A percentile compares a stretch with the other conserved stretches of the same genome.
Conservation (phyloP, 2,113 vertebrate genomes). For the Mystacornis crossleyi region DNA sequence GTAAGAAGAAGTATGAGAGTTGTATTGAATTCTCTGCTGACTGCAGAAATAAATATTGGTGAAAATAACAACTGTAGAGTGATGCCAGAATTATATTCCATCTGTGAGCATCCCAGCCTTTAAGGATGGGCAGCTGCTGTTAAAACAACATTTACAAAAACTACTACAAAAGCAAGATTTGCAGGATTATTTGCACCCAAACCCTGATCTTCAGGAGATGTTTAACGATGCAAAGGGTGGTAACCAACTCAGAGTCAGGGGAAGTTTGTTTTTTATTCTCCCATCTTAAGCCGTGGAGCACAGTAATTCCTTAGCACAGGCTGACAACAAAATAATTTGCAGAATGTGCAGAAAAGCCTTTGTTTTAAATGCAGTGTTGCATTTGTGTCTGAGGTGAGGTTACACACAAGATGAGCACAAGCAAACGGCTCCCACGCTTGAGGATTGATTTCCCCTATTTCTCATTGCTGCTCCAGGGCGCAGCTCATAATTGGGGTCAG, state of each 20-base stretch:
- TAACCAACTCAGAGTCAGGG: neutral
- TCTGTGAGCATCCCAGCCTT: neutral
- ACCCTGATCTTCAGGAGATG: neutral
- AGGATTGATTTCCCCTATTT: constrained; percentile 9
- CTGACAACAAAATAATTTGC: neutral
- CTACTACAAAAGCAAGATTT: neutral
- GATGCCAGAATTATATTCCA: neutral
- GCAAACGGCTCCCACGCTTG: neutral
- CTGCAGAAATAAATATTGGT: neutral
- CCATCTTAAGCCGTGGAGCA: neutral
- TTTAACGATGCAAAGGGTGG: neutral
- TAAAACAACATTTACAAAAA: neutral
- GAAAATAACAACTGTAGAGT: neutral
- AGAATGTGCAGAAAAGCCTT: neutral
- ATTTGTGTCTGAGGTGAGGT: neutral
- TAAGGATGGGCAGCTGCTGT: neutral
- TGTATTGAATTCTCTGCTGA: neutral
- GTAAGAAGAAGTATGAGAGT: neutral
- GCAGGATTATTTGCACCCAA: neutral
- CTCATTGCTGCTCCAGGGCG: constrained; percentile 7
- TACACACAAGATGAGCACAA: neutral
- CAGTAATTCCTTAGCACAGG: neutral
- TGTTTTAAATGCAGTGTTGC: neutral
- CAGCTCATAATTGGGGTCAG: constrained; percentile 8
- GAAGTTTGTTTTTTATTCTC: neutral